Conservation (phyloP, 2,888 invertebrate genomes). For the Celastrina argiolus region DNA sequence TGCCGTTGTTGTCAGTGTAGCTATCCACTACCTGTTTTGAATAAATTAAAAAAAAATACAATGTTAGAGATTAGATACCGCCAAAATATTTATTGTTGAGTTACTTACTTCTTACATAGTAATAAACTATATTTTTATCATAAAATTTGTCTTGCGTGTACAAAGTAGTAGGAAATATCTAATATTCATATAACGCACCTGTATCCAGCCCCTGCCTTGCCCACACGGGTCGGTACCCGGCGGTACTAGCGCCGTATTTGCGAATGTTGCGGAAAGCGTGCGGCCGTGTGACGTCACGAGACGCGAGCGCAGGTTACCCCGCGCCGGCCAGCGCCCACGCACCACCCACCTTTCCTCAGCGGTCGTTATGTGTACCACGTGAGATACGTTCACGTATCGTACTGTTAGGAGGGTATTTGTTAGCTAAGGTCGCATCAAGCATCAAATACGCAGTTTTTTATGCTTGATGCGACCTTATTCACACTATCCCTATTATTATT, state of each 20-base stretch:
- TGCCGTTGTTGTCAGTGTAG: slow-evolving; percentile 84
- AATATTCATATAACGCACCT: slow-evolving; percentile 49
- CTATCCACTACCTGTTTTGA: slow-evolving; percentile 78
- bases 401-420: slow-evolving; percentile 41
- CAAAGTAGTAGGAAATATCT: too few relatives aligned
- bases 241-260: slow-evolving; percentile 49
- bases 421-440: too few relatives aligned
- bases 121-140: too few relatives aligned
- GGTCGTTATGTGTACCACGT: slow-evolving; percentile 48
- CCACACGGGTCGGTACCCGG: slow-evolving; percentile 60
- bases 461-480: too few relatives aligned
- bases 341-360: slow-evolving; percentile 47
- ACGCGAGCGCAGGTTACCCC: slow-evolving; percentile 45
- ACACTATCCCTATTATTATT: too few relatives aligned
- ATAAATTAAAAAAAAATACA: neutral
- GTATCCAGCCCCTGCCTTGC: slow-evolving; percentile 68
- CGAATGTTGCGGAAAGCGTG: slow-evolving; percentile 53
- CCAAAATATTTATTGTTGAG: too few relatives aligned
- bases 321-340: slow-evolving; percentile 52
- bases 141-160: too few relatives aligned
- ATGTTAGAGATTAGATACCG: too few relatives aligned
- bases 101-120: too few relatives aligned
- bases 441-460: neutral
- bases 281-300: slow-evolving; percentile 58
- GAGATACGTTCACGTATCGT: slow-evolving; percentile 54